phyloP scores from a whole-genome alignment of 2,888 invertebrate species.

The Diabrotica balteata region DNA sequence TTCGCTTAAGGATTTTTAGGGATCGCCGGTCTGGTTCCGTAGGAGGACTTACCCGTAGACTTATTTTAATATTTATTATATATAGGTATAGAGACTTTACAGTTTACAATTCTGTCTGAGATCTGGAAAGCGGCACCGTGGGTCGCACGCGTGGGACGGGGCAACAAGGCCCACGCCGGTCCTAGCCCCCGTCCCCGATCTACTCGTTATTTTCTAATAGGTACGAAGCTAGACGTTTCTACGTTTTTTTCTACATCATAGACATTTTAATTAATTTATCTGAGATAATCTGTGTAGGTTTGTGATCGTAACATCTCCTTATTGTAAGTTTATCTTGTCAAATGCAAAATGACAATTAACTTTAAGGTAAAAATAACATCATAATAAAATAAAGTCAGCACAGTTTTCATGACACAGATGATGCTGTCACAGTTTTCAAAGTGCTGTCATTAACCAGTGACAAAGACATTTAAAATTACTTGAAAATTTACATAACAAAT shows the following conservation, averaged over 20 bases:
- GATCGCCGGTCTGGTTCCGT: constrained; percentile 3
- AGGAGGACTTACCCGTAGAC: constrained; percentile 3
- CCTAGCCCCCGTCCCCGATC: constrained; percentile 12
- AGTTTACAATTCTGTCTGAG: constrained; percentile 15
- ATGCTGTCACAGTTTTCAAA: too few relatives aligned
- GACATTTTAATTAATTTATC: background rate
- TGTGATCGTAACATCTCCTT: background rate
- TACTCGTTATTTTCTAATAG: constrained; percentile 15
- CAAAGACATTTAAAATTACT: too few relatives aligned
- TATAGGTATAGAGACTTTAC: constrained; percentile 1
- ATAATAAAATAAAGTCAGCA: too few relatives aligned
- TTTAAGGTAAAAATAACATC: too few relatives aligned
- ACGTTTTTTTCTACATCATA: background rate
- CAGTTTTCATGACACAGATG: too few relatives aligned
- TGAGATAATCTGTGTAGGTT: background rate
- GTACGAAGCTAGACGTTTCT: background rate
- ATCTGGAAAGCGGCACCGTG: constrained; percentile 25
- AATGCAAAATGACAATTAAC: too few relatives aligned
- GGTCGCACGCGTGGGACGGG: constrained; percentile 22
- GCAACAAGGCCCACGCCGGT: constrained; percentile 22
- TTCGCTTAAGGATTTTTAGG: background rate
- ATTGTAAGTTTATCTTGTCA: too few relatives aligned
- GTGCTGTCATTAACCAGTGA: too few relatives aligned
- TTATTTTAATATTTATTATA: constrained; percentile 11
- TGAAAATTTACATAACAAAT: too few relatives aligned